Evolutionary conservation across 2,888 invertebrate genomes (phyloP).

Genomic region (Euspilapteryx auroguttella): DNA sequence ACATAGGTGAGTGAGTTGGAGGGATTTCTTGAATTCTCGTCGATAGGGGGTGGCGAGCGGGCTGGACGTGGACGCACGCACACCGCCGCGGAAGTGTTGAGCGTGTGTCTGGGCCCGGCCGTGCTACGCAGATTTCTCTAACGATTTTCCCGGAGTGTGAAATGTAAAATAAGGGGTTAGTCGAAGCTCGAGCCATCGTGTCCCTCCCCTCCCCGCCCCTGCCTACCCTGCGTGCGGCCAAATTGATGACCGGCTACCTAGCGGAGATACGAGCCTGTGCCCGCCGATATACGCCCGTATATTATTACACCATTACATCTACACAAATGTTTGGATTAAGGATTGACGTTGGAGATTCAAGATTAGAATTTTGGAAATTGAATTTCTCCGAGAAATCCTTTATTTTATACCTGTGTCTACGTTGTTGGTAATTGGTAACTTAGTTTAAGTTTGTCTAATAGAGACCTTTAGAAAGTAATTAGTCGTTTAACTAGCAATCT

Average conservation of each 20-base stretch:
- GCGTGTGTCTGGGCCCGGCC: slow-evolving; percentile 40
- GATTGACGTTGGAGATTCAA: no score
- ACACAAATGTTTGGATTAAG: no score
- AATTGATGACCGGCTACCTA: slow-evolving; percentile 54
- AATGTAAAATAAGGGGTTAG: slow-evolving; percentile 63
- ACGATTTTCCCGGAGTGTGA: slow-evolving; percentile 62
- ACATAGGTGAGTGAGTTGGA: slow-evolving; percentile 30
- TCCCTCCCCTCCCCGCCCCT: slow-evolving; percentile 19
- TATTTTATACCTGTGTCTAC: no score
- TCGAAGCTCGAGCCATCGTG: slow-evolving; percentile 34
- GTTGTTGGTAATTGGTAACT: no score
- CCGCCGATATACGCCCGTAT: slow-evolving; percentile 56
- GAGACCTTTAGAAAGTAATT: no score
- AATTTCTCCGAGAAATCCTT: no score
- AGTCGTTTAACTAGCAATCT: no score
- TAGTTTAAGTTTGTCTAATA: no score
- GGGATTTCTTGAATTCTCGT: slow-evolving; percentile 58
- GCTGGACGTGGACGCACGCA: slow-evolving; percentile 27
- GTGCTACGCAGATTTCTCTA: slow-evolving; percentile 61
- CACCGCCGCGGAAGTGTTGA: slow-evolving; percentile 9
- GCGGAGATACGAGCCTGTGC: slow-evolving; percentile 6
- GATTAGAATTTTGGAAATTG: no score
- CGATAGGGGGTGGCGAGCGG: slow-evolving; percentile 34
- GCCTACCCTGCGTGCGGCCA: slow-evolving; percentile 21
- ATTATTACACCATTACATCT: slow-evolving; percentile 43